A percentile compares a stretch with the other conserved stretches of the same genome.
Conservation (phyloP, 2,888 invertebrate genomes). For the Priocnemis perturbator region DNA sequence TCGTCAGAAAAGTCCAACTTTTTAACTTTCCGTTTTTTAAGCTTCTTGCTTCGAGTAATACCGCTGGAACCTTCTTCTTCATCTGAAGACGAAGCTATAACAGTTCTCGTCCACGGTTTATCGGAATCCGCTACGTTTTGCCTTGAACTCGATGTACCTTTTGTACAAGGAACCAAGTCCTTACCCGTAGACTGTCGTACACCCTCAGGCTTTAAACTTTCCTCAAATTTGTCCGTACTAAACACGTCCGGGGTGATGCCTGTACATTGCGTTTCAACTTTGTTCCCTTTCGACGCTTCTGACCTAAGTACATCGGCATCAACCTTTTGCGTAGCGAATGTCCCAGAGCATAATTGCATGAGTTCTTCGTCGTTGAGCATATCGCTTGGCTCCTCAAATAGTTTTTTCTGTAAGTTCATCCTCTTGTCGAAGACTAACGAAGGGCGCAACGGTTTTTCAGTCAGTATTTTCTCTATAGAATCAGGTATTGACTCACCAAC, state of each 20-base stretch:
- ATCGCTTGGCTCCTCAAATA: conserved; percentile 70
- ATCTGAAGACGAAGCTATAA: conserved; percentile 68
- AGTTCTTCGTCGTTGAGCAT: conserved; percentile 76
- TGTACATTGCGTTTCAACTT: conserved; percentile 65
- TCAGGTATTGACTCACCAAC: conserved; percentile 11
- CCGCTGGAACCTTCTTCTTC: conserved; percentile 60
- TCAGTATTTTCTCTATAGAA: conserved; percentile 38
- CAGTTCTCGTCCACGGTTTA: conserved; percentile 45
- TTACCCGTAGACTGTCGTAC: conserved; percentile 41
- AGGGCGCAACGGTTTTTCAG: conserved; percentile 8
- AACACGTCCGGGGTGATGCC: conserved; percentile 79
- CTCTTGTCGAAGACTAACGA: conserved; percentile 41
- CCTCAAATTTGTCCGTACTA: conserved; percentile 63
- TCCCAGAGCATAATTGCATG: conserved; percentile 77
- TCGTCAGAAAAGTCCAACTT: conserved; percentile 67
- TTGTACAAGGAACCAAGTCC: conserved; percentile 61
- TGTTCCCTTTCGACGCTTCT: conserved; percentile 14
- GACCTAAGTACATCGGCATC: conserved; percentile 22
- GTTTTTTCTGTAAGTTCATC: conserved; percentile 69
- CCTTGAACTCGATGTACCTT: conserved; percentile 34
- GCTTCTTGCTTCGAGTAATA: conserved; percentile 30
- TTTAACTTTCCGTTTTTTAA: conserved; percentile 53
- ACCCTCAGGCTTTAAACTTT: conserved; percentile 38
- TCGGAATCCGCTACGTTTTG: conserved; percentile 63
- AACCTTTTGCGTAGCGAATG: conserved; percentile 51